These are phyloP conservation scores for Merluccius polli DNA, from an alignment of 2,797 vertebrate species.

Conservation along the genomic window DNA sequence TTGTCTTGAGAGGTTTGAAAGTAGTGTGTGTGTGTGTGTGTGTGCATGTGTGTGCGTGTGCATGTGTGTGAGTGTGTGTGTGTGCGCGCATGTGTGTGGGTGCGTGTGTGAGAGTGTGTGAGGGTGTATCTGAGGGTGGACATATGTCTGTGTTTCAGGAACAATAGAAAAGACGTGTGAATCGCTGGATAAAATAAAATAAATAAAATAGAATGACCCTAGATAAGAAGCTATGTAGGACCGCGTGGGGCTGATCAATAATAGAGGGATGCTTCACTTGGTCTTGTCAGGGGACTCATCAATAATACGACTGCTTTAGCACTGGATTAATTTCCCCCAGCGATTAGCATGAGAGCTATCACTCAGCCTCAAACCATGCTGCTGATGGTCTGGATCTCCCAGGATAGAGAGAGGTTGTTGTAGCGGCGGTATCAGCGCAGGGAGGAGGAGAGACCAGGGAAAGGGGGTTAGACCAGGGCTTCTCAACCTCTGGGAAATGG, in stretches of 20 bases:
- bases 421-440: background rate
- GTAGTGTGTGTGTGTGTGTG: background rate
- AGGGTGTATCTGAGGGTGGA: slow-evolving; percentile 18
- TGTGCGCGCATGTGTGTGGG: slow-evolving; percentile 57
- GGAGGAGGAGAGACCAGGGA: background rate
- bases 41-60: background rate
- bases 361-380: slow-evolving; percentile 6
- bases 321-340: slow-evolving; percentile 39
- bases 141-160: slow-evolving; percentile 9
- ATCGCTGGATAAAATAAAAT: slow-evolving; percentile 29
- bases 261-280: slow-evolving; percentile 30
- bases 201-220: background rate
- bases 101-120: slow-evolving; percentile 30
- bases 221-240: no score
- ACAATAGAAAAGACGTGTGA: slow-evolving; percentile 42
- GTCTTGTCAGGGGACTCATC: slow-evolving; percentile 29
- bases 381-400: background rate
- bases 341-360: slow-evolving; percentile 45
- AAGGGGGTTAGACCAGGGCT: no score
- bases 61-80: background rate
- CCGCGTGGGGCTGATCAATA: slow-evolving; percentile 40
- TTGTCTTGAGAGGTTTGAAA: background rate
- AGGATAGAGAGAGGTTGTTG: background rate
- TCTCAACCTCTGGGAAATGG: no score
- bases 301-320: slow-evolving; percentile 35